A percentile compares a stretch with the other conserved stretches of the same genome.
Conservation (phyloP, 2,888 invertebrate genomes). For the Diarsia mendica region DNA sequence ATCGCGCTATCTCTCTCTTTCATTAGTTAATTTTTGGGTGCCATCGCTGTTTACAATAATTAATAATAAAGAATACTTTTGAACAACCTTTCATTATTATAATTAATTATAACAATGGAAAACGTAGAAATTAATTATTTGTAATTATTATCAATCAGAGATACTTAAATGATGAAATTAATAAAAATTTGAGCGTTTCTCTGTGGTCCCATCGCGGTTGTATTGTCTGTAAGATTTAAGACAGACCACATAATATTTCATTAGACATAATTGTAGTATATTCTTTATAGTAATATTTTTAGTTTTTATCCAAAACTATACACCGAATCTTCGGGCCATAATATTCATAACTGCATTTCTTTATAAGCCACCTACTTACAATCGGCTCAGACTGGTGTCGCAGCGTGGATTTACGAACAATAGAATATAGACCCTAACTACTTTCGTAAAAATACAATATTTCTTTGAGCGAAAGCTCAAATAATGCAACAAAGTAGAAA, state of each 20-base stretch:
- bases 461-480: conserved; percentile 8
- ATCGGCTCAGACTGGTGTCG: conserved; percentile 30
- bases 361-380: not conserved
- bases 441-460: conserved; percentile 9
- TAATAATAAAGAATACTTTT: conserved; percentile 22
- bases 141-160: conserved; percentile 16
- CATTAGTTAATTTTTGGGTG: not conserved
- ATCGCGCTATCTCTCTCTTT: conserved; percentile 4
- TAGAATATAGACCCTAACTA: conserved; percentile 29
- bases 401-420: not conserved
- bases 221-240: conserved; percentile 33
- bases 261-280: conserved; percentile 23
- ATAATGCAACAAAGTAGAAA: conserved; percentile 11
- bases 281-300: conserved; percentile 32
- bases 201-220: conserved; percentile 60
- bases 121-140: conserved; percentile 4
- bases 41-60: not conserved
- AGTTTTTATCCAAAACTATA: conserved; percentile 45
- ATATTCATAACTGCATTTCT: conserved; percentile 41
- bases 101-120: conserved; percentile 1
- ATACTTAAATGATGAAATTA: conserved; percentile 26
- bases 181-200: conserved; percentile 59
- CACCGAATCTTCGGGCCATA: conserved; percentile 43
- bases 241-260: conserved; percentile 42
- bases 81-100: conserved; percentile 16